Evolutionary conservation across 2,888 invertebrate genomes (phyloP).

Genomic region (Ectropis crepuscularia): DNA sequence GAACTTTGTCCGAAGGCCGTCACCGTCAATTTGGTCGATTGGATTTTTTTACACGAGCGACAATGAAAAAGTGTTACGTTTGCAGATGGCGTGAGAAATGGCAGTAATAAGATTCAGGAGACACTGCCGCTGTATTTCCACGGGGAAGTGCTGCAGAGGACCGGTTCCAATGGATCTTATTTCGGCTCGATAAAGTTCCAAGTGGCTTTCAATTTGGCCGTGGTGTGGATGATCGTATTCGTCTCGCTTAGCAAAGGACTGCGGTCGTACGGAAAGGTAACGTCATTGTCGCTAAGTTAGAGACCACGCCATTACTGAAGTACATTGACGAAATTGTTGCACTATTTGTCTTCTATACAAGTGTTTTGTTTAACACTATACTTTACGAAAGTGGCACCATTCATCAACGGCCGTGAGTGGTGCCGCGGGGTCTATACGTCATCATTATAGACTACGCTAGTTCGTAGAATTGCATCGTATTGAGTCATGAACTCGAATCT

Average conservation of each 20-base stretch:
- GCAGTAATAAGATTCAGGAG: constrained; percentile 83
- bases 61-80: constrained; percentile 14
- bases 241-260: constrained; percentile 94
- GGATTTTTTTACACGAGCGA: constrained; percentile 45
- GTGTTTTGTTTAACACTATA: too few species aligned
- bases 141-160: constrained; percentile 90
- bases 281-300: neutral
- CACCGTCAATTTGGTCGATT: constrained; percentile 52
- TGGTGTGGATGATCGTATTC: constrained; percentile 96
- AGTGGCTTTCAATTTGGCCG: constrained; percentile 94
- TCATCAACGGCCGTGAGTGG: too few species aligned
- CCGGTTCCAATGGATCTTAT: constrained; percentile 59
- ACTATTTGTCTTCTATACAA: too few species aligned
- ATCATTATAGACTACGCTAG: constrained; percentile 1
- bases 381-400: too few species aligned
- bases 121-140: constrained; percentile 94
- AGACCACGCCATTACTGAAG: too few species aligned
- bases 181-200: constrained; percentile 92
- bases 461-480: constrained; percentile 4
- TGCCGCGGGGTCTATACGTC: neutral
- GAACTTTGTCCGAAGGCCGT: constrained; percentile 57
- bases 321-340: too few species aligned
- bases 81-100: constrained; percentile 56
- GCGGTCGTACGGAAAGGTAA: constrained; percentile 92
- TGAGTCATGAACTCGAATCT: constrained; percentile 12